Conservation (phyloP, 2,888 invertebrate genomes). For the Apamea epomidion region DNA sequence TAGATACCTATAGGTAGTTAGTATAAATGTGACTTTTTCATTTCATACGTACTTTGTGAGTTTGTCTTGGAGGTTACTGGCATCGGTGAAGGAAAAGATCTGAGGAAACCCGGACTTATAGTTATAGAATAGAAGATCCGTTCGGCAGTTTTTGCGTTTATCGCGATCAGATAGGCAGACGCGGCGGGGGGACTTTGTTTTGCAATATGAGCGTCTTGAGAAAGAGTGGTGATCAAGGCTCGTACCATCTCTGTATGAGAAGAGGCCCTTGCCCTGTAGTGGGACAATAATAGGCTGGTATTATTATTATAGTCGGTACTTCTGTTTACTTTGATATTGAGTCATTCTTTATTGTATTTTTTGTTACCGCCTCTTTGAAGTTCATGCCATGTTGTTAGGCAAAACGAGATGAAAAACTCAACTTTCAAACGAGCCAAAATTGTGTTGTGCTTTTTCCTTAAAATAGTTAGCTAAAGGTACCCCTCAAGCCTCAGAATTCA, state of each 20-base stretch:
- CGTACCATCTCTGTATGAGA: not conserved
- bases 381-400: not conserved
- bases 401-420: not conserved
- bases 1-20: not conserved
- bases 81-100: not conserved
- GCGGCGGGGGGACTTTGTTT: not conserved
- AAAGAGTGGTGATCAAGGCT: not conserved
- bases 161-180: not conserved
- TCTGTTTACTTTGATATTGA: not conserved
- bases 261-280: not conserved
- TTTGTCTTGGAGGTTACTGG: not conserved
- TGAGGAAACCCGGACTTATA: not conserved
- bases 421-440: not conserved
- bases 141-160: not conserved
- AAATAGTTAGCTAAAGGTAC: constrained; percentile 17
- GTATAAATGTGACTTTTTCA: not conserved
- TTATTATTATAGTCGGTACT: not conserved
- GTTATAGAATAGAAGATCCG: not conserved
- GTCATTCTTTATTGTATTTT: not conserved
- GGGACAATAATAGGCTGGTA: not conserved
- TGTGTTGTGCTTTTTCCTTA: not conserved
- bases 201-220: not conserved
- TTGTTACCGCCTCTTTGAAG: not conserved
- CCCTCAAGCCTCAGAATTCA: constrained; percentile 33
- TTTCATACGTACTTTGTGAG: not conserved